A percentile compares a stretch with the other conserved stretches of the same genome.
Conservation (phyloP, 2,113 vertebrate genomes). For the Hemiscyllium ocellatum region DNA sequence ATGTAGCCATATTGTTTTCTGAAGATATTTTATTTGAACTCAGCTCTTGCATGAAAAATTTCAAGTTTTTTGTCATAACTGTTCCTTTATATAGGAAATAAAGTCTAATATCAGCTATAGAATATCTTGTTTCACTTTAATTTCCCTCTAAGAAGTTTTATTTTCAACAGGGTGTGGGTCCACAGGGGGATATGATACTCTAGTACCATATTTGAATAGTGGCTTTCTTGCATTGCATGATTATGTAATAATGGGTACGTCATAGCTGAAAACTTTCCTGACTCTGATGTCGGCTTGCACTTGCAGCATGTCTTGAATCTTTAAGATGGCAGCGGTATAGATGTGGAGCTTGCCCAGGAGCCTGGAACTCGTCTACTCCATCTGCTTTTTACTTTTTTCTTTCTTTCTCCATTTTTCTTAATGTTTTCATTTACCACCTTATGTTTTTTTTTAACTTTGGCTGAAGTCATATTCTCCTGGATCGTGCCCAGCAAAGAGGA, state of each 20-base stretch:
- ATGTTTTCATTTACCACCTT: too few relatives aligned
- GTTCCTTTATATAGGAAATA: background rate
- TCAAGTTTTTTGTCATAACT: background rate
- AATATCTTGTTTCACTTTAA: background rate
- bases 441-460: too few relatives aligned
- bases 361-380: too few relatives aligned
- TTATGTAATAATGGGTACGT: background rate
- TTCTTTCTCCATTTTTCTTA: too few relatives aligned
- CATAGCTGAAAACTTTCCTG: background rate
- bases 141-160: background rate
- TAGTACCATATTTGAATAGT: background rate
- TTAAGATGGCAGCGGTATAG: too few relatives aligned
- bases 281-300: background rate
- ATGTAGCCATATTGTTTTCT: background rate
- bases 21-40: background rate
- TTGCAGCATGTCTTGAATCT: background rate
- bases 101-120: background rate
- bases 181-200: background rate
- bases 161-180: background rate
- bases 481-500: too few relatives aligned
- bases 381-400: too few relatives aligned
- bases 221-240: background rate
- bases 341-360: too few relatives aligned
- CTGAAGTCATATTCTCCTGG: too few relatives aligned
- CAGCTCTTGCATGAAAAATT: background rate